Evolutionary conservation across 2,888 invertebrate genomes (phyloP).

Genomic region (Amphiduros pacificus): DNA sequence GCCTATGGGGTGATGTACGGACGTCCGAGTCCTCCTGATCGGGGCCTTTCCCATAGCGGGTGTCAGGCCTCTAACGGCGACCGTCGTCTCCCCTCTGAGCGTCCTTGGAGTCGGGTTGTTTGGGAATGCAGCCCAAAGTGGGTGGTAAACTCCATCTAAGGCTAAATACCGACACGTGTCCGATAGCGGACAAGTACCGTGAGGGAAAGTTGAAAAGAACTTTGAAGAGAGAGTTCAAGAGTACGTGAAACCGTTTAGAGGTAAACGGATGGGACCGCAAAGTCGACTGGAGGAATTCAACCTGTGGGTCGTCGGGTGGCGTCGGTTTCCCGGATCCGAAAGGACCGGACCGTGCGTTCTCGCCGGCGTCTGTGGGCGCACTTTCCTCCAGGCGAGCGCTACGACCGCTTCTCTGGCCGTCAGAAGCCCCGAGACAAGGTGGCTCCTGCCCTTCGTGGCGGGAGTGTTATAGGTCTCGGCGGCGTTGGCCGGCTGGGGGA

Average conservation of each 20-base stretch:
- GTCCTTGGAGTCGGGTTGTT: constrained; percentile 67
- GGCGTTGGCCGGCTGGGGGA: too few species aligned
- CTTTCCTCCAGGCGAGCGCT: too few species aligned
- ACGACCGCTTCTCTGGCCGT: too few species aligned
- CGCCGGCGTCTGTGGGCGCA: too few species aligned
- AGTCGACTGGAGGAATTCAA: too few species aligned
- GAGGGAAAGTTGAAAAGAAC: constrained; percentile 71
- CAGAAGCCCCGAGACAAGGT: neutral
- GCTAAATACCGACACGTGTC: constrained; percentile 69
- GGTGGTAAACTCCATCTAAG: constrained; percentile 68
- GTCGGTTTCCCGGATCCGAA: constrained; percentile 2
- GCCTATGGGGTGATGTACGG: constrained; percentile 26
- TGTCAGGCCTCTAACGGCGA: constrained; percentile 57
- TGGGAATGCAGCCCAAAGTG: constrained; percentile 68
- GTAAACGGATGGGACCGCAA: constrained; percentile 21
- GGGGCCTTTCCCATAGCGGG: constrained; percentile 56
- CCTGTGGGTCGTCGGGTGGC: neutral
- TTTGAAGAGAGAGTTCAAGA: constrained; percentile 71
- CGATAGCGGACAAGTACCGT: constrained; percentile 72
- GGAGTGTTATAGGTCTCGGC: too few species aligned
- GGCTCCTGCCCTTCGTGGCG: constrained; percentile 1
- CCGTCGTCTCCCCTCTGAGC: constrained; percentile 25
- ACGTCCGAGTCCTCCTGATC: constrained; percentile 45
- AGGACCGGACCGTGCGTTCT: too few species aligned
- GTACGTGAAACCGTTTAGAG: constrained; percentile 63